Evolutionary conservation across 2,113 vertebrate genomes (phyloP).

Genomic region (Crotalus tigris): DNA sequence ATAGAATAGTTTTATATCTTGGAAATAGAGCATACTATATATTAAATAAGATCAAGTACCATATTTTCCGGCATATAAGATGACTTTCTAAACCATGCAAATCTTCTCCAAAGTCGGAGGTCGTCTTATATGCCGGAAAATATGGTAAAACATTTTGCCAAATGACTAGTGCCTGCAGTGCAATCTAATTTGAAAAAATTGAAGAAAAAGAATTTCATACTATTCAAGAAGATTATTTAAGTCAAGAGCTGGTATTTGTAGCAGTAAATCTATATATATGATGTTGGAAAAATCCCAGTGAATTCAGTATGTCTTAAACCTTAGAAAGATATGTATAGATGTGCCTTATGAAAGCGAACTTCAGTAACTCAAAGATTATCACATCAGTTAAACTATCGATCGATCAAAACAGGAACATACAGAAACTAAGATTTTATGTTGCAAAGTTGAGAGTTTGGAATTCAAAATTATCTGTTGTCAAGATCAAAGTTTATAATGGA

Average conservation of each 20-base stretch:
- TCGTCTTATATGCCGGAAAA: too few relatives aligned
- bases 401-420: neutral
- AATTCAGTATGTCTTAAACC: neutral
- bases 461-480: neutral
- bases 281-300: neutral
- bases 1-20: neutral
- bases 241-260: neutral
- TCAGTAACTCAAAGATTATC: neutral
- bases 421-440: neutral
- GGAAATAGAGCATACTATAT: neutral
- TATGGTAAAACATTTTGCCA: neutral
- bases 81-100: too few relatives aligned
- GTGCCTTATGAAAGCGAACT: neutral
- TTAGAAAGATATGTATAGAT: neutral
- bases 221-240: neutral
- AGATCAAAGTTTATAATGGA: neutral
- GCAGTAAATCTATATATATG: neutral
- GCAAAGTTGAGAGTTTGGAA: neutral
- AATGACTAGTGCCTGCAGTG: neutral
- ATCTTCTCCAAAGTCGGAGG: too few relatives aligned
- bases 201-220: neutral
- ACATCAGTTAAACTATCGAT: neutral
- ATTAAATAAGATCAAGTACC: neutral
- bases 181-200: neutral
- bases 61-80: too few relatives aligned